Evolutionary conservation across 1,140 invertebrate genomes (phyloP).

Genomic region (Neotoxoptera formosana): DNA sequence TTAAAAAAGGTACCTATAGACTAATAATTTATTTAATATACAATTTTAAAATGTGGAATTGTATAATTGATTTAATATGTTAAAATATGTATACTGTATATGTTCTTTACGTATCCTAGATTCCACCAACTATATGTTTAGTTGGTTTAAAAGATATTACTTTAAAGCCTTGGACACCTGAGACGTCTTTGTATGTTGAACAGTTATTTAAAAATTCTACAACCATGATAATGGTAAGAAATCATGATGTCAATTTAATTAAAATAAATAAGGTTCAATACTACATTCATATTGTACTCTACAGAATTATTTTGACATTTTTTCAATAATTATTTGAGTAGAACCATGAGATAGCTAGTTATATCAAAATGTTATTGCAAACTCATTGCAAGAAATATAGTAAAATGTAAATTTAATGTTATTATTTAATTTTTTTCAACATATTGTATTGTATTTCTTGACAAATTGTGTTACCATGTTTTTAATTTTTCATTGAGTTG

Average conservation of each 20-base stretch:
- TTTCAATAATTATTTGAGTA: neutral
- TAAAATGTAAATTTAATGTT: neutral
- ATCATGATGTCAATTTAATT: neutral
- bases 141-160: constrained; percentile 42
- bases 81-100: neutral
- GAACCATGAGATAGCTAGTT: neutral
- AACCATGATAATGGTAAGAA: constrained; percentile 32
- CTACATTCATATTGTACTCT: neutral
- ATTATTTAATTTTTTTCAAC: neutral
- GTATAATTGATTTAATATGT: neutral
- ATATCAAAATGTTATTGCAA: neutral
- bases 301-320: neutral
- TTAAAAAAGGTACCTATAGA: constrained; percentile 47
- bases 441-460: neutral
- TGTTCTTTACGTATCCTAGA: constrained; percentile 6
- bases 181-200: neutral
- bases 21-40: neutral
- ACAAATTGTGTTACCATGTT: too few relatives aligned
- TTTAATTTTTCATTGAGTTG: neutral
- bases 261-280: neutral
- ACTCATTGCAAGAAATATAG: neutral
- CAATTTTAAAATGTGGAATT: neutral
- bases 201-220: constrained; percentile 46
- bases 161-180: constrained; percentile 28
- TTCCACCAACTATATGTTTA: constrained; percentile 42